A percentile compares a stretch with the other conserved stretches of the same genome.
Evolutionary conservation across 2,113 vertebrate species (phyloP).

Genomic region (Ictalurus furcatus): DNA sequence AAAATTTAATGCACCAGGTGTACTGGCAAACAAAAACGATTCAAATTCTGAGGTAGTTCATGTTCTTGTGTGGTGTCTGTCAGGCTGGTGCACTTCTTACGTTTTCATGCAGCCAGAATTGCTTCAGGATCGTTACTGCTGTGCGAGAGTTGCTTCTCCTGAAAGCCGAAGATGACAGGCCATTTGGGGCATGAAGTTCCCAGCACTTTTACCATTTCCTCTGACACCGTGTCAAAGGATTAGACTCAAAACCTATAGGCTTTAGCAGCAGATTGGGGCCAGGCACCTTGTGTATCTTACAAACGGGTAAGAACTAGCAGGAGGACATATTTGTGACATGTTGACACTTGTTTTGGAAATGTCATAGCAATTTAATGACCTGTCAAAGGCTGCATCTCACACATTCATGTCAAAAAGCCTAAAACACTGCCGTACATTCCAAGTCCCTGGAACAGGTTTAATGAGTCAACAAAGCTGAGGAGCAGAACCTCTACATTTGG

Average conservation of each 20-base stretch:
- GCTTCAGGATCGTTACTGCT: conserved; percentile 5
- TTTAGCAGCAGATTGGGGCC: conserved; percentile 27
- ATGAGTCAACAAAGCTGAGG: background rate
- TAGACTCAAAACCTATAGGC: conserved; percentile 37
- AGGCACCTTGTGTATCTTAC: conserved; percentile 33
- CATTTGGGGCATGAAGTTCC: conserved; percentile 27
- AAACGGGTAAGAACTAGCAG: conserved; percentile 34
- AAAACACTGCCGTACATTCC: background rate
- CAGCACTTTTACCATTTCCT: conserved; percentile 43
- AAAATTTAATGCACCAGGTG: background rate
- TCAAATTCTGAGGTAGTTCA: conserved; percentile 2
- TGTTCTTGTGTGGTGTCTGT: conserved; percentile 20
- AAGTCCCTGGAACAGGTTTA: background rate
- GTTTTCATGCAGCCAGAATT: conserved; percentile 31
- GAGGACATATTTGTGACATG: conserved; percentile 46
- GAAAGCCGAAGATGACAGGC: conserved; percentile 34
- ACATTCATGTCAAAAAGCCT: conserved; percentile 8
- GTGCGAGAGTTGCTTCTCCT: conserved; percentile 4
- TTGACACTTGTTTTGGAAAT: conserved; percentile 47
- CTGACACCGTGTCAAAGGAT: conserved; percentile 50
- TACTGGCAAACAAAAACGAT: conserved; percentile 17
- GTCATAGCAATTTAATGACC: conserved; percentile 45
- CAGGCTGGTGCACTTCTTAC: conserved; percentile 23
- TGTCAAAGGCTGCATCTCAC: conserved; percentile 28
- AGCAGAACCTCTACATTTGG: background rate